Base-by-base conservation (phyloP, 2,113 vertebrate species). In the Pleuronectes platessa region DNA sequence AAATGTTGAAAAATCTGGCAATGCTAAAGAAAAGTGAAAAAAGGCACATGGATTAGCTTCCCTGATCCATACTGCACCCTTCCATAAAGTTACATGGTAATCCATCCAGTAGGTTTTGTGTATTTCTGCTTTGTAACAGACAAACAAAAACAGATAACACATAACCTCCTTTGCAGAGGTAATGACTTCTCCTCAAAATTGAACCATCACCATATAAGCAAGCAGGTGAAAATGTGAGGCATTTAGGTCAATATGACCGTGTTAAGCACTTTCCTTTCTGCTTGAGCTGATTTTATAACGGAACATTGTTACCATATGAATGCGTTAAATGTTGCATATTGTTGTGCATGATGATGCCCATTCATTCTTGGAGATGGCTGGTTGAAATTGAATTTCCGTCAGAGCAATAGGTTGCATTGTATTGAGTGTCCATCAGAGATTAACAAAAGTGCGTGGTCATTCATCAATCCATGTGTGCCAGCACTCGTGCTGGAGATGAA, bases 361-460 rank as follows among this genome's bases (percentile, higher is more conserved):
- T 63, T 68, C 31, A 37, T 75, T 69, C 42, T 76, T 49, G 74
- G n/a, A 64, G 67, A 56, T 56, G 45, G 42, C 58, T 71, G 73
- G 76, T 79, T 60, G 71, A 76, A 80, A 80, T 76, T 78, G 55
- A 79, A 74, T 88, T 82, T 82, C 75, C 21, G 85, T 23, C 23
- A 37, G 70, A 23, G 54, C n/a, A 53, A 21, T 62, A 62, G 67
- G 63, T 72, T 83, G 62, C 67, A 54, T 63, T 70, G 74, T 61
- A 59, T 79, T 78, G 68, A 75, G 70, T 59, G 64, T 45, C 51
- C 58, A 27, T 88, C 58, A 65, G 51, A 85, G 69, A 83, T 81
- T 60, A 74, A 49, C 59, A 27, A 27, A 67, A 73, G 67, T 37
- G 56, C 55, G 21, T 53, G n/a, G 23, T 37, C 21, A 45, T 79